A percentile compares a stretch with the other conserved stretches of the same genome.
These are phyloP conservation scores for Lanius ludovicianus DNA, from an alignment of 2,113 vertebrate genomes.

Conservation along the genomic window DNA sequence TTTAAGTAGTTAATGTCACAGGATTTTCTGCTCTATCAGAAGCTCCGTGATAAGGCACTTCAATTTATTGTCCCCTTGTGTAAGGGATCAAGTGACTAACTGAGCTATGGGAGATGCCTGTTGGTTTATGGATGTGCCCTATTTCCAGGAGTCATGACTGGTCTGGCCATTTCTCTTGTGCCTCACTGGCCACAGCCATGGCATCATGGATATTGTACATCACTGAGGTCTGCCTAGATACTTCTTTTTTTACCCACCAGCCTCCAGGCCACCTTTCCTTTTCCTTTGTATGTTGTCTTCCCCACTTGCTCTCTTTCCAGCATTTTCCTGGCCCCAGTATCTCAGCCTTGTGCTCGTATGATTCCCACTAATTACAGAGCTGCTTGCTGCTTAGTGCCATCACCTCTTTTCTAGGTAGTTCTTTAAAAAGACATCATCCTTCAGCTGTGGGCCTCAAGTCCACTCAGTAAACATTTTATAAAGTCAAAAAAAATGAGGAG, in stretches of 20 bases:
- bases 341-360: constrained; percentile 5
- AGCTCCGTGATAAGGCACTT: not conserved
- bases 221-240: not conserved
- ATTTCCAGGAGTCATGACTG: not conserved
- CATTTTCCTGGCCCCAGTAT: not conserved
- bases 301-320: not conserved
- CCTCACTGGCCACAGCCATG: not conserved
- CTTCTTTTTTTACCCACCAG: not conserved
- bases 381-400: constrained; percentile 36
- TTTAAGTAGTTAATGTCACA: not conserved
- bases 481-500: constrained; percentile 55
- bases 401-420: constrained; percentile 6
- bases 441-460: constrained; percentile 52
- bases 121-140: not conserved
- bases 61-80: not conserved
- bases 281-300: not conserved
- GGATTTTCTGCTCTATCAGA: not conserved
- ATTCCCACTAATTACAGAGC: constrained; percentile 54
- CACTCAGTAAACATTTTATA: constrained; percentile 59
- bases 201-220: not conserved
- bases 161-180: not conserved
- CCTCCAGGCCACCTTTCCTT: not conserved
- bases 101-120: not conserved
- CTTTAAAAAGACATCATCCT: constrained; percentile 43
- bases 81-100: not conserved